Conservation (phyloP, 2,888 invertebrate genomes). For the Seira sanloemensis region DNA sequence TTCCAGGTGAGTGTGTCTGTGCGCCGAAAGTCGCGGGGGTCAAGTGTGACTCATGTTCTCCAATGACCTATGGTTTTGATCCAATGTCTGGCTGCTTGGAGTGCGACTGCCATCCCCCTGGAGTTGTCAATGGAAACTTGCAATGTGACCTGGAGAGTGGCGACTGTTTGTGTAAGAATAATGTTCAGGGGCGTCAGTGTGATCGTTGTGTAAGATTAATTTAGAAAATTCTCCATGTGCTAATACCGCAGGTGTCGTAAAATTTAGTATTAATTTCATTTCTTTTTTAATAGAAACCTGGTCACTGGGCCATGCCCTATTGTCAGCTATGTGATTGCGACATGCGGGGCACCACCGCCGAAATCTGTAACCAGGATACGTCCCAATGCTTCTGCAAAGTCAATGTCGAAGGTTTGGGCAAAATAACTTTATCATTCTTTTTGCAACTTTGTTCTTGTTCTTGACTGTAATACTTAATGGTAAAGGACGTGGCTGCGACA, state of each 20-base stretch:
- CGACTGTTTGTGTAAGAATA: constrained; percentile 81
- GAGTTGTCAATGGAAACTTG: constrained; percentile 84
- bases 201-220: constrained; percentile 83
- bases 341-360: constrained; percentile 86
- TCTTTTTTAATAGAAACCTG: constrained; percentile 76
- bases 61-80: constrained; percentile 94
- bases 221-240: too few species aligned
- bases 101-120: constrained; percentile 91
- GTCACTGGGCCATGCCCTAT: constrained; percentile 90
- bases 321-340: constrained; percentile 91
- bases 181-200: constrained; percentile 92
- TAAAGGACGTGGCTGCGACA: constrained; percentile 86
- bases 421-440: too few species aligned
- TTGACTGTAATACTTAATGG: too few species aligned
- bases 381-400: constrained; percentile 89
- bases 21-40: constrained; percentile 93
- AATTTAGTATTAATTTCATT: too few species aligned
- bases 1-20: constrained; percentile 89
- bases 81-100: constrained; percentile 96
- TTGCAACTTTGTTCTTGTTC: too few species aligned
- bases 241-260: too few species aligned
- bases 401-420: too few species aligned
- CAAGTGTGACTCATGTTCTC: constrained; percentile 87
- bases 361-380: constrained; percentile 88
- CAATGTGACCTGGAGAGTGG: constrained; percentile 94